These are phyloP conservation scores for Ganaspis sp. DNA, from an alignment of 1,140 invertebrate genomes.

Conservation along the genomic window DNA sequence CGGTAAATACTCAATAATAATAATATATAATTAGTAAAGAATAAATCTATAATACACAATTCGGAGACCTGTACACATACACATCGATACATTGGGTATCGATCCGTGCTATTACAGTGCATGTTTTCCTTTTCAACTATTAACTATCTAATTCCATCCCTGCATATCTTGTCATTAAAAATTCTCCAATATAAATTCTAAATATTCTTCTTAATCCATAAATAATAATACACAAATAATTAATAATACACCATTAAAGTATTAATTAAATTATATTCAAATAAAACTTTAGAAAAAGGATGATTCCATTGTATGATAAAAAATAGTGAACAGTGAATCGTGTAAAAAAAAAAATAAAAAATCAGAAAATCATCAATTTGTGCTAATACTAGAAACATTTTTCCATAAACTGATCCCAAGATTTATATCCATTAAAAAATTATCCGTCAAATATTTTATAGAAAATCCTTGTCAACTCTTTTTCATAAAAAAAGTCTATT, in stretches of 20 bases:
- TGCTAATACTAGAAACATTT: background rate
- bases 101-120: constrained; percentile 43
- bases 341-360: too few relatives aligned
- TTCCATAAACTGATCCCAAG: too few relatives aligned
- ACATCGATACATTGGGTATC: constrained; percentile 48
- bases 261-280: too few relatives aligned
- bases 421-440: too few relatives aligned
- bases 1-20: constrained; percentile 54
- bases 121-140: constrained; percentile 36
- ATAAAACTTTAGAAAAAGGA: background rate
- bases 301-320: too few relatives aligned
- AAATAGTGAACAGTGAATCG: too few relatives aligned
- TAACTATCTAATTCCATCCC: constrained; percentile 4
- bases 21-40: constrained; percentile 53
- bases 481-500: too few relatives aligned
- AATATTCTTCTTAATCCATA: constrained; percentile 10
- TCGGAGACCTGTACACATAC: constrained; percentile 54
- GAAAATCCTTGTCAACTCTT: too few relatives aligned
- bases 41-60: constrained; percentile 62
- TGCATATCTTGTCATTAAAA: constrained; percentile 3
- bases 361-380: background rate
- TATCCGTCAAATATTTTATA: background rate
- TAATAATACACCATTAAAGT: too few relatives aligned
- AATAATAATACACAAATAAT: too few relatives aligned
- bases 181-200: background rate